phyloP scores from a whole-genome alignment of 2,888 invertebrate genomes.

The Eudemis profundana region DNA sequence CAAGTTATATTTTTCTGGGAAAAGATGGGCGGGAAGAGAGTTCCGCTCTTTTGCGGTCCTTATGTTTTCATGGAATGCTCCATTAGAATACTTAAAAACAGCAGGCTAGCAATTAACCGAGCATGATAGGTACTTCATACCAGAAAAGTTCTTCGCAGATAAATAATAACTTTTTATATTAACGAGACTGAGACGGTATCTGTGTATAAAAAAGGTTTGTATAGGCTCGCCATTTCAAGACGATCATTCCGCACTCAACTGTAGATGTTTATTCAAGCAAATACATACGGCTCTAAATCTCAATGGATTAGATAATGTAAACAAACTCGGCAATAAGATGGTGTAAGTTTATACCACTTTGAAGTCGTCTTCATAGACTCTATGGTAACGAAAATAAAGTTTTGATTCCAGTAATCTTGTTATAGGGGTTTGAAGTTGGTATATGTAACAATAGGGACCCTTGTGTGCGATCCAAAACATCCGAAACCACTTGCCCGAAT shows the following conservation, averaged over 20 bases:
- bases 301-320: constrained; percentile 67
- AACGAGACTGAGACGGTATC: constrained; percentile 15
- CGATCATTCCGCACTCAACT: constrained; percentile 42
- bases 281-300: constrained; percentile 64
- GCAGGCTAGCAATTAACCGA: no score
- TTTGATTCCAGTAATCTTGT: neutral
- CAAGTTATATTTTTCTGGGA: no score
- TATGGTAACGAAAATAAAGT: constrained; percentile 1
- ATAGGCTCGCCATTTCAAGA: constrained; percentile 1
- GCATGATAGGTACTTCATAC: neutral
- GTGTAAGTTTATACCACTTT: constrained; percentile 8
- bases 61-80: no score
- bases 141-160: neutral
- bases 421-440: constrained; percentile 13
- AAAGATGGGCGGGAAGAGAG: no score
- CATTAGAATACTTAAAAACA: no score
- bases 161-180: constrained; percentile 20
- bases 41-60: no score
- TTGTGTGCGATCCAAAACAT: constrained; percentile 76
- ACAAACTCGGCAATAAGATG: constrained; percentile 56
- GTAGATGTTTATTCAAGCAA: constrained; percentile 64
- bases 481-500: constrained; percentile 63
- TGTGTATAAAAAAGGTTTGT: constrained; percentile 8
- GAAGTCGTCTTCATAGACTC: constrained; percentile 3
- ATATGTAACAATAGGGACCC: constrained; percentile 66